These are phyloP conservation scores for Leptonema lineaticorne DNA, from an alignment of 1,140 invertebrate genomes.

Conservation along the genomic window DNA sequence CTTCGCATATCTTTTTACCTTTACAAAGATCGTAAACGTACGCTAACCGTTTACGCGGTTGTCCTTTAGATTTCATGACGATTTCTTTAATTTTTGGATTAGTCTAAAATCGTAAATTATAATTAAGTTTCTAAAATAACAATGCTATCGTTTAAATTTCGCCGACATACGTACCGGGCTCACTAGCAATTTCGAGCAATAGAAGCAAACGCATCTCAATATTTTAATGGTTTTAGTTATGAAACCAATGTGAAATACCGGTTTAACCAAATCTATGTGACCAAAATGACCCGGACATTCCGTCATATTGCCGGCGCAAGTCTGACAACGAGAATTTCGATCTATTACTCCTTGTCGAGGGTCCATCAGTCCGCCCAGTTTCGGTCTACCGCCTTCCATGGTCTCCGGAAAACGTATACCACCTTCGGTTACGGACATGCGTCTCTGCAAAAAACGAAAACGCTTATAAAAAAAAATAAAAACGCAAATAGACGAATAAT, in stretches of 20 bases:
- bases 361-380: slow-evolving; percentile 98
- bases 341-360: slow-evolving; percentile 98
- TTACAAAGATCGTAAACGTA: slow-evolving; percentile 99
- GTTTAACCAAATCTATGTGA: slow-evolving; percentile 98
- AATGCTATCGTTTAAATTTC: neutral
- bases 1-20: slow-evolving; percentile 97
- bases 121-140: neutral
- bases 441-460: slow-evolving; percentile 79
- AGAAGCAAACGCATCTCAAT: slow-evolving; percentile 95
- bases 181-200: slow-evolving; percentile 93
- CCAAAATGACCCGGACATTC: slow-evolving; percentile 99
- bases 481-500: no score
- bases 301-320: slow-evolving; percentile 96
- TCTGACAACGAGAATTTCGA: slow-evolving; percentile 90
- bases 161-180: slow-evolving; percentile 74
- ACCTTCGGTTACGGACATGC: slow-evolving; percentile 97
- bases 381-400: slow-evolving; percentile 97
- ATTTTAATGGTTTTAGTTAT: slow-evolving; percentile 97
- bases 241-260: slow-evolving; percentile 98
- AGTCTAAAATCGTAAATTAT: slow-evolving; percentile 57
- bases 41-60: slow-evolving; percentile 89
- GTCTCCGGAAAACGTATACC: slow-evolving; percentile 97
- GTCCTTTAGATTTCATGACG: slow-evolving; percentile 94
- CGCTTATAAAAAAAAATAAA: no score
- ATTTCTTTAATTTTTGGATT: slow-evolving; percentile 98